Evolutionary conservation across 1,140 invertebrate species (phyloP).

Genomic region (Tyrophagus putrescentiae): DNA sequence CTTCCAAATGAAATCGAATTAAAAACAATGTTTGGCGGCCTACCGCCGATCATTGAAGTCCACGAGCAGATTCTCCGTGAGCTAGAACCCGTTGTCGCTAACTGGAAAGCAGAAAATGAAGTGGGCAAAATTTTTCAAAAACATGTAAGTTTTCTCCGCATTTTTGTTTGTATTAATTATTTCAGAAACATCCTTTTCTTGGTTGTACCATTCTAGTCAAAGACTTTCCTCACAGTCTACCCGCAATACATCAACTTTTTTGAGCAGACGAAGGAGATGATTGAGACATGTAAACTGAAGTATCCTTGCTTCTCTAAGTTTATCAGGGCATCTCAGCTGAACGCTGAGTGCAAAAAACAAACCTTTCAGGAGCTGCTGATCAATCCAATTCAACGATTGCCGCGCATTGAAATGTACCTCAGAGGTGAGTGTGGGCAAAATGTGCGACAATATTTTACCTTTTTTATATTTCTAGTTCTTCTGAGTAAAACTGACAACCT

Average conservation of each 20-base stretch:
- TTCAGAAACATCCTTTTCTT: slow-evolving; percentile 26
- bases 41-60: slow-evolving; percentile 81
- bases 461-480: slow-evolving; percentile 6
- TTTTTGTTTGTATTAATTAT: slow-evolving; percentile 10
- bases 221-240: slow-evolving; percentile 70
- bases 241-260: slow-evolving; percentile 96
- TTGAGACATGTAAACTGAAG: slow-evolving; percentile 69
- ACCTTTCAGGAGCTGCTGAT: slow-evolving; percentile 86
- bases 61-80: slow-evolving; percentile 71
- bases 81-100: slow-evolving; percentile 46
- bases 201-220: slow-evolving; percentile 33
- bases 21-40: slow-evolving; percentile 89
- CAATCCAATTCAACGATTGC: slow-evolving; percentile 85
- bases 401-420: slow-evolving; percentile 80
- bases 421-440: slow-evolving; percentile 48
- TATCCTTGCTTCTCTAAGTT: slow-evolving; percentile 94
- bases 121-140: slow-evolving; percentile 75
- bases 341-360: slow-evolving; percentile 85
- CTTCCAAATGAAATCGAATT: slow-evolving; percentile 78
- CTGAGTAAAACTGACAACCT: slow-evolving; percentile 17
- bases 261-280: slow-evolving; percentile 84
- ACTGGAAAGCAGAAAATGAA: slow-evolving; percentile 67
- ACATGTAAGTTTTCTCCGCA: slow-evolving; percentile 41
- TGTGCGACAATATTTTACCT: slow-evolving; percentile 7
- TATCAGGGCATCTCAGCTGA: slow-evolving; percentile 50